Percentiles rank a stretch among this genome's conserved stretches.
These are phyloP conservation scores for Enteromius paludinosus DNA, from an alignment of 2,797 vertebrate genomes.

Conservation along the genomic window DNA sequence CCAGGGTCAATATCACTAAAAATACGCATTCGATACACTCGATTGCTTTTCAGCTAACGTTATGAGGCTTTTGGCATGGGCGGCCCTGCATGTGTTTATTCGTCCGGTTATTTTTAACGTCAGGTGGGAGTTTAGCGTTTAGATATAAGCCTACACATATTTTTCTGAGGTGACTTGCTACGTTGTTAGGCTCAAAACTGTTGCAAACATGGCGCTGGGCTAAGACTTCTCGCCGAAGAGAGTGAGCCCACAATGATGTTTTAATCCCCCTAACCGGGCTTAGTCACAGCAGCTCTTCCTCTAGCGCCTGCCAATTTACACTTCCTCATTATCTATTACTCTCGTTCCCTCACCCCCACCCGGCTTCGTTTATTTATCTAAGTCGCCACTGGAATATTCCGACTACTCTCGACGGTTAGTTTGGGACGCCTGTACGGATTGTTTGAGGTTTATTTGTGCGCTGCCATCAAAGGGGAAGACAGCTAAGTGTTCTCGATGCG, in stretches of 20 bases:
- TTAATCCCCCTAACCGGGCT: slow-evolving; percentile 57
- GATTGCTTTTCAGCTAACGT: slow-evolving; percentile 25
- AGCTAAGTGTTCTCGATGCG: slow-evolving; percentile 27
- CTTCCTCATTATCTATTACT: slow-evolving; percentile 60
- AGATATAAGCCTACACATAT: slow-evolving; percentile 15
- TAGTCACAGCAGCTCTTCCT: slow-evolving; percentile 62
- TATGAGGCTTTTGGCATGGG: slow-evolving; percentile 34
- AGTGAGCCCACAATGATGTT: slow-evolving; percentile 45
- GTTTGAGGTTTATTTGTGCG: slow-evolving; percentile 54
- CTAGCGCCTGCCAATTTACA: slow-evolving; percentile 63
- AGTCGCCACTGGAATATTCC: slow-evolving; percentile 48
- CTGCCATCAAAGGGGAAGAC: slow-evolving; percentile 43
- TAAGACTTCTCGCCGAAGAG: slow-evolving; percentile 32
- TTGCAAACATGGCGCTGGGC: slow-evolving; percentile 15
- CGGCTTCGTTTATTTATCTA: slow-evolving; percentile 56
- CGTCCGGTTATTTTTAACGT: slow-evolving; percentile 18
- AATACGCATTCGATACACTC: slow-evolving; percentile 43
- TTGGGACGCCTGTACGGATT: slow-evolving; percentile 43
- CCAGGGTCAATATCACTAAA: slow-evolving; percentile 52
- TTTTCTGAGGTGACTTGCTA: slow-evolving; percentile 15
- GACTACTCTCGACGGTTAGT: slow-evolving; percentile 42
- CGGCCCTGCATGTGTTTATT: slow-evolving; percentile 30
- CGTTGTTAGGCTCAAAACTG: slow-evolving; percentile 6
- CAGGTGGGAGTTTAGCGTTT: slow-evolving; percentile 34
- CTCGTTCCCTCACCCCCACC: neutral